Evolutionary conservation across 2,888 invertebrate species (phyloP).

Genomic region (Yponomeuta plumbellus): DNA sequence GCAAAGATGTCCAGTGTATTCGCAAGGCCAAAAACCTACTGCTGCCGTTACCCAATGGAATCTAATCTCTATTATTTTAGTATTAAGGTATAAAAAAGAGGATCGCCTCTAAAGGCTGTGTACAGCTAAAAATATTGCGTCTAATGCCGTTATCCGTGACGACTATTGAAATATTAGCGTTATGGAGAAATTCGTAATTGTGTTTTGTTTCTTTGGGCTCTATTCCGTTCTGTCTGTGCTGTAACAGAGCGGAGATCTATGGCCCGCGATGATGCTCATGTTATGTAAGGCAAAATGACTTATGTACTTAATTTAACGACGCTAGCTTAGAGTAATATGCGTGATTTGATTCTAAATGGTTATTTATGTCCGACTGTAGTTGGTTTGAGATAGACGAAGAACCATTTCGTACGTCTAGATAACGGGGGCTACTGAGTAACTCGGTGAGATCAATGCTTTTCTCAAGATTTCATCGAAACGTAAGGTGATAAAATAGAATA

Average conservation of each 20-base stretch:
- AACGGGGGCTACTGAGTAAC: too few relatives aligned
- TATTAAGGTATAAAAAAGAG: not conserved
- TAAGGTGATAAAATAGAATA: too few relatives aligned
- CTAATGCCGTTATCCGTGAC: conserved; percentile 7
- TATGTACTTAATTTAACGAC: not conserved
- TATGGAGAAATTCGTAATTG: conserved; percentile 12
- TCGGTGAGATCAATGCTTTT: too few relatives aligned
- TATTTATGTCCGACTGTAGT: not conserved
- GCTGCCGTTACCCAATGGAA: not conserved
- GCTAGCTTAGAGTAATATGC: conserved; percentile 3
- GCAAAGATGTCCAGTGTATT: not conserved
- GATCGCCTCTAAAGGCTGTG: not conserved
- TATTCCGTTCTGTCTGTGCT: not conserved
- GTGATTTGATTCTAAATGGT: not conserved
- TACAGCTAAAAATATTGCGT: not conserved
- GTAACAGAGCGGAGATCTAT: not conserved
- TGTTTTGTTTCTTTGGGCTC: not conserved
- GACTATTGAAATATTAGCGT: conserved; percentile 10
- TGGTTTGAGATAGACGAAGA: not conserved
- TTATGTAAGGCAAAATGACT: not conserved
- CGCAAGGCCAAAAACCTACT: conserved; percentile 8
- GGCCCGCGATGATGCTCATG: not conserved
- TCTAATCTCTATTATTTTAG: not conserved
- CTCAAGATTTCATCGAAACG: too few relatives aligned
- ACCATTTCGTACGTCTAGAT: too few relatives aligned